These are phyloP conservation scores for Barnardius zonarius DNA, from an alignment of 2,113 vertebrate genomes.

Conservation along the genomic window DNA sequence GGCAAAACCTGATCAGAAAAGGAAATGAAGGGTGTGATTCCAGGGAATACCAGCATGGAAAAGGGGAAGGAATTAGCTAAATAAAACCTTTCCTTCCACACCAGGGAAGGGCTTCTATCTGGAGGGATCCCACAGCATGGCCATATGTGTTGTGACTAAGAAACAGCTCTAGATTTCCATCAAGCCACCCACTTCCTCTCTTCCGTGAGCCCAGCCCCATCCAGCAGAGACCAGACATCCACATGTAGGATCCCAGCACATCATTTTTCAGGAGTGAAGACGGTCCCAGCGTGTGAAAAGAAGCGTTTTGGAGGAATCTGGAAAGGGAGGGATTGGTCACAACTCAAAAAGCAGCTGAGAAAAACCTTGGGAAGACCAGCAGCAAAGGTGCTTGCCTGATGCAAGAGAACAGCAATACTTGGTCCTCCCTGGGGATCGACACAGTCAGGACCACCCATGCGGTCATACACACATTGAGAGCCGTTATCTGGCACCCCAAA, in stretches of 20 bases:
- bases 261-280: neutral
- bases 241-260: rapidly evolving
- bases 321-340: neutral
- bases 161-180: neutral
- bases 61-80: neutral
- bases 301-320: neutral
- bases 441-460: neutral
- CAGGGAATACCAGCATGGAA: neutral
- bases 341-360: neutral
- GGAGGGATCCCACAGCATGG: neutral
- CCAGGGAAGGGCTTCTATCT: neutral
- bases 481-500: neutral
- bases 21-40: neutral
- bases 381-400: neutral
- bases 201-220: rapidly evolving
- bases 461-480: neutral
- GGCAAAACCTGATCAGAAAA: neutral
- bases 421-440: neutral
- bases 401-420: neutral
- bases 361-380: neutral
- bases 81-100: neutral
- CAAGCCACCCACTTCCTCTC: neutral
- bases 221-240: neutral
- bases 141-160: neutral
- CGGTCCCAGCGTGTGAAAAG: neutral